phyloP scores from a whole-genome alignment of 2,888 invertebrate genomes.

The Tetranychus truncatus region DNA sequence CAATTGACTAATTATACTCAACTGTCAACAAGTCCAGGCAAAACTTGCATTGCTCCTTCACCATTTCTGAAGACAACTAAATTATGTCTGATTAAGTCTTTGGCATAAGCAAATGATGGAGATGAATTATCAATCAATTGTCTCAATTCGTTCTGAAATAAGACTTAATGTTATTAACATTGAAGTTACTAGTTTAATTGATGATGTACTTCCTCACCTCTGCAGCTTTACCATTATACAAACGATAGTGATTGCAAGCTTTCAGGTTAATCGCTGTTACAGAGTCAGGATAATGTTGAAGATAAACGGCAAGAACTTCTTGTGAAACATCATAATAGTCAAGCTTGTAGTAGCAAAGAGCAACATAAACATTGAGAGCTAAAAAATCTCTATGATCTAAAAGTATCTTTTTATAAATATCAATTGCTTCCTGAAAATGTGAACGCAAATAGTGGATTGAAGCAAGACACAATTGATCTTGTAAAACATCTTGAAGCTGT shows the following conservation, averaged over 20 bases:
- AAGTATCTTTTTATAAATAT: slow-evolving; percentile 83
- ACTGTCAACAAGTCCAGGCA: slow-evolving; percentile 67
- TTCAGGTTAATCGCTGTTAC: slow-evolving; percentile 87
- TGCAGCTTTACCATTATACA: slow-evolving; percentile 85
- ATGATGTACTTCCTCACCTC: slow-evolving; percentile 38
- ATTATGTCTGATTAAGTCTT: slow-evolving; percentile 79
- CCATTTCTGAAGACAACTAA: slow-evolving; percentile 83
- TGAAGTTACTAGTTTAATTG: not conserved
- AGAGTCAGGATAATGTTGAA: slow-evolving; percentile 76
- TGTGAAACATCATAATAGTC: slow-evolving; percentile 72
- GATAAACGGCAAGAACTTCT: slow-evolving; percentile 80
- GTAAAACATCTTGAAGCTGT: slow-evolving; percentile 62
- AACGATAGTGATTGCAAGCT: slow-evolving; percentile 57
- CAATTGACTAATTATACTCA: not conserved
- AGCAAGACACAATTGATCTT: slow-evolving; percentile 85
- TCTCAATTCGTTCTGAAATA: slow-evolving; percentile 50
- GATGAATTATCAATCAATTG: slow-evolving; percentile 53
- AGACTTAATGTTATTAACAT: slow-evolving; percentile 15
- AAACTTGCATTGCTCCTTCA: slow-evolving; percentile 74
- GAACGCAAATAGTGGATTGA: slow-evolving; percentile 86
- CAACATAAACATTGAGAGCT: slow-evolving; percentile 90
- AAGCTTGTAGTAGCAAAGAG: slow-evolving; percentile 89
- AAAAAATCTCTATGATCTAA: slow-evolving; percentile 65
- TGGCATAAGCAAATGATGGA: slow-evolving; percentile 50
- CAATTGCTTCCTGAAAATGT: slow-evolving; percentile 96